Evolutionary conservation across 2,113 vertebrate species (phyloP).

Genomic region (Tringa solitaria): DNA sequence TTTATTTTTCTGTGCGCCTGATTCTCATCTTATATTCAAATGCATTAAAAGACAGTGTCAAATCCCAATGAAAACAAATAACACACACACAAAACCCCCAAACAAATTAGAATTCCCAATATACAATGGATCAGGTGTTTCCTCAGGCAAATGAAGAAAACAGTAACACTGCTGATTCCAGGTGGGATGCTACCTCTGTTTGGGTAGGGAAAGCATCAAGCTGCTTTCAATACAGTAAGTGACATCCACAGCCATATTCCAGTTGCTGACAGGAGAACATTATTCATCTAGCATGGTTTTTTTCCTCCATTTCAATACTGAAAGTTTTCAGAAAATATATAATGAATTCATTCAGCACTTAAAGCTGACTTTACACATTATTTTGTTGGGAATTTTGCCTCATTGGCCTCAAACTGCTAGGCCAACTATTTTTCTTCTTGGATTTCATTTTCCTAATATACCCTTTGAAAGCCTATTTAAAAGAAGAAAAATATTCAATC

Average conservation of each 20-base stretch:
- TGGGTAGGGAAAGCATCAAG: background rate
- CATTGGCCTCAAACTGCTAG: background rate
- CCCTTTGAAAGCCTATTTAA: background rate
- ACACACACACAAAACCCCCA: background rate
- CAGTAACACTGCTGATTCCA: background rate
- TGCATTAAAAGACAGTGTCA: background rate
- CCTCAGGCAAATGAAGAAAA: background rate
- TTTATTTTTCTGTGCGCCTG: background rate
- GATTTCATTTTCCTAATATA: constrained; percentile 8
- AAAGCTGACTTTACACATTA: background rate
- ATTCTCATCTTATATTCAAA: background rate
- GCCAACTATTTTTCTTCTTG: constrained; percentile 1
- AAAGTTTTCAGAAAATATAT: background rate
- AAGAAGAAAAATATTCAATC: background rate
- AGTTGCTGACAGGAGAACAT: background rate
- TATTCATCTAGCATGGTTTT: background rate
- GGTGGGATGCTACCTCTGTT: background rate
- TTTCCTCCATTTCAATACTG: background rate
- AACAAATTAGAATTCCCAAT: background rate
- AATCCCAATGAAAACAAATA: background rate
- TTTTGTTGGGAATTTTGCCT: background rate
- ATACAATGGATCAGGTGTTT: background rate
- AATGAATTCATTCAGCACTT: background rate
- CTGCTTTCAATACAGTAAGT: background rate
- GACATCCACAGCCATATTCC: background rate